These are phyloP conservation scores for Leucozona laternaria DNA, from an alignment of 2,888 invertebrate species.

Conservation along the genomic window DNA sequence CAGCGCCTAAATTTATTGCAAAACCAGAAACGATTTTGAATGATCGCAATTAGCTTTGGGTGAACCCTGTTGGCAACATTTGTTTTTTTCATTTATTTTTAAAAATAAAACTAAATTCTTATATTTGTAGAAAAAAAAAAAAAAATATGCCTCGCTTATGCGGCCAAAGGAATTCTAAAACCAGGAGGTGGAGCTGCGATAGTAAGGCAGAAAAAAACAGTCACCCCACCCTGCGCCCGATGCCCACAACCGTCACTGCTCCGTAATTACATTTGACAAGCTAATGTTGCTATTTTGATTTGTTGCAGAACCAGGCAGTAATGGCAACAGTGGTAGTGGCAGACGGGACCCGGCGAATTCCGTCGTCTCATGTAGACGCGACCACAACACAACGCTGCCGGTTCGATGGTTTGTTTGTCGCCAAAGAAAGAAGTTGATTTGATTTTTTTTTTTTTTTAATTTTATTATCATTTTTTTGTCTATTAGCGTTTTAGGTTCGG, in stretches of 20 bases:
- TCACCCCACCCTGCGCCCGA: neutral
- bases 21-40: constrained; percentile 64
- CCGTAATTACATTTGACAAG: constrained; percentile 74
- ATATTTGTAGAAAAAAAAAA: neutral
- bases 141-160: constrained; percentile 23
- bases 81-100: constrained; percentile 21
- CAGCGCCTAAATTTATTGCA: constrained; percentile 72
- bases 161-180: constrained; percentile 55
- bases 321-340: constrained; percentile 30
- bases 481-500: constrained; percentile 34
- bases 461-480: constrained; percentile 13
- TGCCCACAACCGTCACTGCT: constrained; percentile 15
- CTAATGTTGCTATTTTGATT: constrained; percentile 73
- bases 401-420: constrained; percentile 46
- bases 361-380: constrained; percentile 10
- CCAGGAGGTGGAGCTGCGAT: constrained; percentile 39
- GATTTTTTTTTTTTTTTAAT: constrained; percentile 6
- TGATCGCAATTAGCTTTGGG: constrained; percentile 69
- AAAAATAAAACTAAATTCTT: constrained; percentile 3
- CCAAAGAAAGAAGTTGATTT: constrained; percentile 39
- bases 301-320: constrained; percentile 61
- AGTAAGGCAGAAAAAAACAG: neutral
- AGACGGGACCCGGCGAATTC: constrained; percentile 31
- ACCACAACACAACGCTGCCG: constrained; percentile 32
- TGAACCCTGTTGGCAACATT: constrained; percentile 61